phyloP scores from a whole-genome alignment of 2,113 vertebrate genomes.

The Rousettus leschenaultii region DNA sequence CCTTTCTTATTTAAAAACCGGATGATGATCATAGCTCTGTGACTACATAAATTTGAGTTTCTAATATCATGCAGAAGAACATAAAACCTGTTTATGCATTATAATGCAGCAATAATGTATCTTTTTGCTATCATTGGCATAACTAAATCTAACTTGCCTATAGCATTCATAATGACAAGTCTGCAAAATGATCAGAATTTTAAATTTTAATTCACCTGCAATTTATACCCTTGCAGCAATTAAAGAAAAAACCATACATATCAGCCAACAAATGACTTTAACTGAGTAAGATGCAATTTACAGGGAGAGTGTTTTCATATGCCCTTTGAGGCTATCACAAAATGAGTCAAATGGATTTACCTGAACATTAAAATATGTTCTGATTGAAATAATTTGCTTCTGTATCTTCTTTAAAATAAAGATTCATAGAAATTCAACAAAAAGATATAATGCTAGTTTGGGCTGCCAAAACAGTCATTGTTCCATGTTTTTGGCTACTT shows the following conservation, averaged over 20 bases:
- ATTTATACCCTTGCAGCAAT: slow-evolving; percentile 76
- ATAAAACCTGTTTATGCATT: slow-evolving; percentile 82
- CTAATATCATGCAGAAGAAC: slow-evolving; percentile 78
- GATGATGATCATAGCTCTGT: slow-evolving; percentile 73
- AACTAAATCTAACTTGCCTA: slow-evolving; percentile 77
- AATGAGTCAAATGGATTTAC: neutral
- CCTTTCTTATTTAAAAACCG: slow-evolving; percentile 78
- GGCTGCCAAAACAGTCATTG: neutral
- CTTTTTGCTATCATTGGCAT: slow-evolving; percentile 73
- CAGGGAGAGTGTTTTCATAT: slow-evolving; percentile 48
- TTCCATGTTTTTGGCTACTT: neutral
- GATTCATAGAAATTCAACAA: neutral
- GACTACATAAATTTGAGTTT: slow-evolving; percentile 78
- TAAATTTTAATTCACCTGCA: slow-evolving; percentile 75
- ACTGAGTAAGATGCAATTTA: slow-evolving; percentile 64
- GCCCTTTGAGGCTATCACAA: slow-evolving; percentile 62
- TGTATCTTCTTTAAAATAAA: slow-evolving; percentile 64
- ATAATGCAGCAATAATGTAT: slow-evolving; percentile 78
- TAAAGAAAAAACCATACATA: slow-evolving; percentile 52
- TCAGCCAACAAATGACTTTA: slow-evolving; percentile 25
- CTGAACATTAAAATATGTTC: neutral
- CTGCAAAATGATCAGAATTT: slow-evolving; percentile 75
- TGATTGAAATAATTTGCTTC: neutral
- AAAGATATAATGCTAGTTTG: neutral
- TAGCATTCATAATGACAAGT: slow-evolving; percentile 80